A percentile compares a stretch with the other conserved stretches of the same genome.
Conservation (phyloP, 2,888 invertebrate species). For the Drosophila borealis region DNA sequence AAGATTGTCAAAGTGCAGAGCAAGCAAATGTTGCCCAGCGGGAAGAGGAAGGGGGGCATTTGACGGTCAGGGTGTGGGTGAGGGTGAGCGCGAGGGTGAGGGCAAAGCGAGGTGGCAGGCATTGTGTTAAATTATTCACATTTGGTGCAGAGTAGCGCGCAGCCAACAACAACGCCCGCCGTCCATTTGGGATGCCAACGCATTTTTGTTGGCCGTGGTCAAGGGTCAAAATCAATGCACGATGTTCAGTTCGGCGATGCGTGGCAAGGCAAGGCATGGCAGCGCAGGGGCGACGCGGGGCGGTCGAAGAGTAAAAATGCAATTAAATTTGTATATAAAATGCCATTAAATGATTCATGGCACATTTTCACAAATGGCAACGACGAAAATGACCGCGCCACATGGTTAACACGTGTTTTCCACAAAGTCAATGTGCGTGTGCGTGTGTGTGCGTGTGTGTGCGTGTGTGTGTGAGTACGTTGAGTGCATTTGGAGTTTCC, state of each 20-base stretch:
- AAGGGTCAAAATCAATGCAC: conserved; percentile 60
- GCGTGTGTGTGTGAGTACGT: conserved; percentile 14
- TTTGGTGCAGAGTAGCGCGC: conserved; percentile 64
- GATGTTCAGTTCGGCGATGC: conserved; percentile 52
- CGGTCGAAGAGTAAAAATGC: conserved; percentile 51
- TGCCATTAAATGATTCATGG: conserved; percentile 71
- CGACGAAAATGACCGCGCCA: conserved; percentile 63
- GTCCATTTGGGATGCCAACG: conserved; percentile 57
- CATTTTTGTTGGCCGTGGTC: conserved; percentile 52
- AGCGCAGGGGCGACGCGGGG: neutral
- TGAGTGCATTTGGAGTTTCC: conserved; percentile 55
- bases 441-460: conserved; percentile 17
- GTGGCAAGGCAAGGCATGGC: conserved; percentile 24
- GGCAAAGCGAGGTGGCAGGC: conserved; percentile 2
- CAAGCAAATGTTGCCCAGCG: conserved; percentile 59
- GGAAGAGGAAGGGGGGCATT: neutral
- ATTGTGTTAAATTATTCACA: conserved; percentile 80
- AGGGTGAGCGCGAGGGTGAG: neutral
- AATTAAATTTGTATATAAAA: conserved; percentile 73
- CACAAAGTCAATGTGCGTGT: conserved; percentile 40
- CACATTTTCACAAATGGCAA: conserved; percentile 65
- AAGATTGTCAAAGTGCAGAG: conserved; percentile 75
- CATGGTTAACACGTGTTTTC: conserved; percentile 74
- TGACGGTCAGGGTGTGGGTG: neutral
- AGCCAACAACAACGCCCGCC: conserved; percentile 10